Conservation (phyloP, 2,113 vertebrate genomes). For the Butorides virescens region DNA sequence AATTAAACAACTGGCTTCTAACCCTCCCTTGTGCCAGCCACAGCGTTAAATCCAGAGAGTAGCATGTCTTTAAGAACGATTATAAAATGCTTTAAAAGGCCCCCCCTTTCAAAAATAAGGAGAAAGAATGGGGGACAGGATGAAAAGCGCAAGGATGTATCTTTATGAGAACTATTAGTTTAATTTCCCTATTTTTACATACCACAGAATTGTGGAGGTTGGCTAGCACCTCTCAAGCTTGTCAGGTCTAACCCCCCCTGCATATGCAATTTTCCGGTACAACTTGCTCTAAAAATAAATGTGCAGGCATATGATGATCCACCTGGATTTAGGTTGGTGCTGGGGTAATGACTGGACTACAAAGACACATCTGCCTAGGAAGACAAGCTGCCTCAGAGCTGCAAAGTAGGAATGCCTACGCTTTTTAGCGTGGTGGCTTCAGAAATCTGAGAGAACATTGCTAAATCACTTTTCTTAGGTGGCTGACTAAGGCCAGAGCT, state of each 20-base stretch:
- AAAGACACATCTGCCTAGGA: not conserved
- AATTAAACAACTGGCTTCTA: not conserved
- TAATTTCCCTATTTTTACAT: not conserved
- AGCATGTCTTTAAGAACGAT: not conserved
- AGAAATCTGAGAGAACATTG: not conserved
- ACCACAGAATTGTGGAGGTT: not conserved
- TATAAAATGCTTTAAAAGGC: not conserved
- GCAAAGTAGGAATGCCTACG: not conserved
- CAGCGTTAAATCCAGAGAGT: accelerated
- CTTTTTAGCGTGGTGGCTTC: not conserved
- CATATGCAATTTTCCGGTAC: not conserved
- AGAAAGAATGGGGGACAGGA: not conserved
- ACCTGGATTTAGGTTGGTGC: not conserved
- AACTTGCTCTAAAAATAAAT: constrained; percentile 7
- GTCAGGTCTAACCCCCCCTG: not conserved
- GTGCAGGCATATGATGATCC: not conserved
- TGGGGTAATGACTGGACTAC: not conserved
- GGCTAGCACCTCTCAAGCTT: not conserved
- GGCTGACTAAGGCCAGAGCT: not conserved
- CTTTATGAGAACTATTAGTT: not conserved
- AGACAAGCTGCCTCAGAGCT: not conserved
- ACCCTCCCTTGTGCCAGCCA: not conserved
- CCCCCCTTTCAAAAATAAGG: not conserved
- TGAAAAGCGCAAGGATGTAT: not conserved
- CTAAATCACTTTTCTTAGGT: not conserved